Conservation (phyloP, 2,797 vertebrate genomes). For the Eulemur mongoz region DNA sequence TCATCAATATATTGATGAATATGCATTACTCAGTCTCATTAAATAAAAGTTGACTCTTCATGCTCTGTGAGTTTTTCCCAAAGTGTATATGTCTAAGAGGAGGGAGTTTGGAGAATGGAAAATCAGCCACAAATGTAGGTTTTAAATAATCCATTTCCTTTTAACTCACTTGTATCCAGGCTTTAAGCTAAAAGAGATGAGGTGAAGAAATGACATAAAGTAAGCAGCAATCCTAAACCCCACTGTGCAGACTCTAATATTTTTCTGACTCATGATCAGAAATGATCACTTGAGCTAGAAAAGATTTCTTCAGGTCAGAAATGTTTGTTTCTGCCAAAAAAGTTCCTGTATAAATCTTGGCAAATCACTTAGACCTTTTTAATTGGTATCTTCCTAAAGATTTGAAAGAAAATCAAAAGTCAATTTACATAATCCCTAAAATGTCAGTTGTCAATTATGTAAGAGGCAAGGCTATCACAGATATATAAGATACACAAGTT, state of each 20-base stretch:
- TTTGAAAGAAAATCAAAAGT: slow-evolving; percentile 32
- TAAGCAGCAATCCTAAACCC: neutral
- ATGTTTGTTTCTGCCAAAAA: neutral
- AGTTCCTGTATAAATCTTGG: neutral
- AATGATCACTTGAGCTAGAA: neutral
- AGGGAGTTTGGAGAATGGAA: neutral
- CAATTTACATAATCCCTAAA: neutral
- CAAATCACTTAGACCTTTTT: slow-evolving; percentile 8
- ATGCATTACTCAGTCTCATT: neutral
- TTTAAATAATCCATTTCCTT: slow-evolving; percentile 23
- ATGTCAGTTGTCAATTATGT: neutral
- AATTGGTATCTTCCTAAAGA: neutral
- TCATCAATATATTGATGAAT: neutral
- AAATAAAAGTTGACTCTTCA: neutral
- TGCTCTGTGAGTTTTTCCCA: neutral
- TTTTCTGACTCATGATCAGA: slow-evolving; percentile 23
- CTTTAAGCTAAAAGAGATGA: neutral
- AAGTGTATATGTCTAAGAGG: neutral
- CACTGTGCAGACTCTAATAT: neutral
- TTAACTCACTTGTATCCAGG: neutral
- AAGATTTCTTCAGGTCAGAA: neutral
- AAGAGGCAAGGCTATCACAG: neutral
- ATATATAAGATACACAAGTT: neutral
- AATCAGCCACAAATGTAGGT: neutral
- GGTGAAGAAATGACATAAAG: neutral